Base-by-base conservation (phyloP, 2,113 vertebrate genomes). In the Cercocebus atys region DNA sequence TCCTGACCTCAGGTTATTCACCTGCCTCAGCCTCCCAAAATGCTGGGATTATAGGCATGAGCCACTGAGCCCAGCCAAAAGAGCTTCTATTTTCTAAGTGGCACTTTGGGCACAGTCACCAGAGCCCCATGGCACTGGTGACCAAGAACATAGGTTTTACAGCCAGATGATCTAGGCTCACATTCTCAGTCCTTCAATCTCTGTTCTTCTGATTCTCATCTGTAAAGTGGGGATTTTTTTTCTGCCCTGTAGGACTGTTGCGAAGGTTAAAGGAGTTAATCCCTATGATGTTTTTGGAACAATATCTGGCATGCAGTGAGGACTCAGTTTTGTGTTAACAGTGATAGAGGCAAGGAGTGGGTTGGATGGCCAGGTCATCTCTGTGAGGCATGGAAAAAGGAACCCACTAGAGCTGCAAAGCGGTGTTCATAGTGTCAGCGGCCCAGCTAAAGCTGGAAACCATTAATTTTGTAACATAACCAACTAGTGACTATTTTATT, bases 21-120 rank as follows among this genome's bases (percentile, higher is more conserved):
- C 61, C 61, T 64, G 61, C 61, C 27, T 64, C 6, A 12, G 27
- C 5, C 61, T 30, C 12, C 61, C 61, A 64, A 30, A 64, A 5
- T 64, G 27, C 61, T 64, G 61, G 59, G 5, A 64, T 30, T 30
- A 64, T 12, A 64, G 12, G 27, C 5, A 12, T 14, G 61, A 64
- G 61, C 61, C 61, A 64, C 27, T 1, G 27, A 0, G 12, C 61
- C 27, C 0, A 0, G 61, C 61, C 61, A 64, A 61, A 25, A 64
- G 61, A 11, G 40, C 45, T n/a, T n/a, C n/a, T 30, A 2, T 82
- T 73, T 75, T 91, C 45, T 20, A 64, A 84, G 61, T 5, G 10
- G 82, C 61, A n/a, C 57, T 90, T 35, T 22, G 1, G 35, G 35
- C 73, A 25, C 22, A 59, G 23, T 45, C n/a, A n/a, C 6, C n/a